Evolutionary conservation across 2,888 invertebrate species (phyloP).

Genomic region (Xylocampa areola): DNA sequence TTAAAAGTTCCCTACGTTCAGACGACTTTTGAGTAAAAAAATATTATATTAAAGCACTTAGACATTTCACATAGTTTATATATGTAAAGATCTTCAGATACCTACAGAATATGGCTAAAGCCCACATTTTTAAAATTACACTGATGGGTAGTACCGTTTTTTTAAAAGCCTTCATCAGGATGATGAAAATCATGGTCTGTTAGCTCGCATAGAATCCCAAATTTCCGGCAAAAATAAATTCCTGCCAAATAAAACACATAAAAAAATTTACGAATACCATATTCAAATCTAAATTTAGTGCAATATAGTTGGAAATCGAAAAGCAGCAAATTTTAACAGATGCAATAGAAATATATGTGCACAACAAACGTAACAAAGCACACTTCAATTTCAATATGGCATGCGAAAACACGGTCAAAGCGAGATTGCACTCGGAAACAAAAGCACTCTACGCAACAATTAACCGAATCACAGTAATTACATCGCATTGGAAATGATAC

Average conservation of each 20-base stretch:
- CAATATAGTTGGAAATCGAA: conserved; percentile 58
- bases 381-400: conserved; percentile 83
- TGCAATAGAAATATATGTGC: conserved; percentile 60
- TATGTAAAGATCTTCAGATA: too few relatives aligned
- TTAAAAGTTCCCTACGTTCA: too few relatives aligned
- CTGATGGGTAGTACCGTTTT: conserved; percentile 33
- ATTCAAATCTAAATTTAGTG: conserved; percentile 45
- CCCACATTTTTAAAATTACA: conserved; percentile 38
- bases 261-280: conserved; percentile 46
- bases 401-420: conserved; percentile 86
- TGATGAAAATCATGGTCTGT: conserved; percentile 69
- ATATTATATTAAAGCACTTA: too few relatives aligned
- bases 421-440: conserved; percentile 78
- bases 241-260: conserved; percentile 44
- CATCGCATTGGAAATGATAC: conserved; percentile 85
- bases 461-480: conserved; percentile 87
- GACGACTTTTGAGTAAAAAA: too few relatives aligned
- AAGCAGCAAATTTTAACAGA: conserved; percentile 49
- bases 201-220: conserved; percentile 64
- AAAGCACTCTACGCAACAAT: conserved; percentile 82
- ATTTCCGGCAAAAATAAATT: conserved; percentile 61
- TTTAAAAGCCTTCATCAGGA: conserved; percentile 67
- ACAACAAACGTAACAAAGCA: conserved; percentile 66
- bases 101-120: conserved; percentile 39
- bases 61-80: too few relatives aligned